Conservation (phyloP, 2,888 invertebrate species). For the Xestia xanthographa region DNA sequence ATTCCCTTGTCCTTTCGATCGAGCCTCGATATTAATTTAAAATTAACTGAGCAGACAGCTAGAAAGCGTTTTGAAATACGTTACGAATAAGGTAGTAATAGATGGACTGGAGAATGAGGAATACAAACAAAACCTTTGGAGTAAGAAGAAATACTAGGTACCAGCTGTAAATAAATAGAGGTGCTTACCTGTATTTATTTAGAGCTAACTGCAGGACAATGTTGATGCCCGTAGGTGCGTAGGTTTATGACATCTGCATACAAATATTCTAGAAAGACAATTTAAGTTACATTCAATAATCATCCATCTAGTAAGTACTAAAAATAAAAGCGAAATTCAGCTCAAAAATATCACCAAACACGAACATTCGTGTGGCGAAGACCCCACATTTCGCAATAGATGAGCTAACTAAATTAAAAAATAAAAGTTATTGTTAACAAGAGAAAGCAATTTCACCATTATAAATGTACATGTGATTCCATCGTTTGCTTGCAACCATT, state of each 20-base stretch:
- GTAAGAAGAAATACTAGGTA: too few species aligned
- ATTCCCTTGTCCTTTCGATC: slow-evolving; percentile 63
- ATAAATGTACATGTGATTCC: slow-evolving; percentile 80
- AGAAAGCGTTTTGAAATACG: slow-evolving; percentile 49
- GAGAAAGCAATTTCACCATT: slow-evolving; percentile 79
- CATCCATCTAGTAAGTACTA: not conserved
- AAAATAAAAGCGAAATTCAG: slow-evolving; percentile 39
- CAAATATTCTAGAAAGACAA: slow-evolving; percentile 7
- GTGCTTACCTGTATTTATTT: too few species aligned
- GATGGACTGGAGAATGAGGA: not conserved
- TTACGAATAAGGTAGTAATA: not conserved
- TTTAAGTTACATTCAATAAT: not conserved
- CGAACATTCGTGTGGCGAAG: slow-evolving; percentile 58
- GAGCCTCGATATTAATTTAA: slow-evolving; percentile 54
- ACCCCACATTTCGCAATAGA: slow-evolving; percentile 61
- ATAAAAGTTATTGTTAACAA: slow-evolving; percentile 72
- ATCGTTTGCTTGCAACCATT: slow-evolving; percentile 75
- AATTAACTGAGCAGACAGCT: slow-evolving; percentile 42
- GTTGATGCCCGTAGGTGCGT: not conserved
- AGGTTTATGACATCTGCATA: too few species aligned
- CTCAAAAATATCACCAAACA: slow-evolving; percentile 39
- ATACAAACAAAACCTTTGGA: not conserved
- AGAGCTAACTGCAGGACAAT: too few species aligned
- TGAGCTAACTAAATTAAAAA: slow-evolving; percentile 68
- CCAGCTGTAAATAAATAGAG: not conserved